Evolutionary conservation across 2,113 vertebrate genomes (phyloP).

Genomic region (Puffinus mauretanicus): DNA sequence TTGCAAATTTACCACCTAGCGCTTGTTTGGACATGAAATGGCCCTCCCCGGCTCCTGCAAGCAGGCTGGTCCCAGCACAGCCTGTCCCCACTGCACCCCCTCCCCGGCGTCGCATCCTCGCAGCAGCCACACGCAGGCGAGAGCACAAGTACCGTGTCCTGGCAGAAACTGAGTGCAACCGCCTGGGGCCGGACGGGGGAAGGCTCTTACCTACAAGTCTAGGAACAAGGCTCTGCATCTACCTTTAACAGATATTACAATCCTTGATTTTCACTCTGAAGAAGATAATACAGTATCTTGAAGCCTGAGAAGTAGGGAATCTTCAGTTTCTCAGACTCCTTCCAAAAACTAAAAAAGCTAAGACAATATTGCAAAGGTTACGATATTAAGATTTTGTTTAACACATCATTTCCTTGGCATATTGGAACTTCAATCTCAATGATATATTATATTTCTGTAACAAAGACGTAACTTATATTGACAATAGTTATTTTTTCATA

Average conservation of each 20-base stretch:
- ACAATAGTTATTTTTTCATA: background rate
- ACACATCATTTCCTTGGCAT: background rate
- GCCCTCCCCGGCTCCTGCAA: background rate
- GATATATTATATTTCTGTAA: background rate
- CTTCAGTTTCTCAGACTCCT: background rate
- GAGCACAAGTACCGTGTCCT: accelerated
- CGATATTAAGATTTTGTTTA: background rate
- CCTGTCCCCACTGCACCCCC: background rate
- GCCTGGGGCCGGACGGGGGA: background rate
- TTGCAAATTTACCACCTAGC: background rate
- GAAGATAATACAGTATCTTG: background rate
- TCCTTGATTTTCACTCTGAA: accelerated
- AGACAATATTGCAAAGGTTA: background rate
- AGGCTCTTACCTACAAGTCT: background rate
- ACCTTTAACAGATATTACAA: background rate
- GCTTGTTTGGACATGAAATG: background rate
- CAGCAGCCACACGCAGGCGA: background rate
- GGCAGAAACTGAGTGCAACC: background rate
- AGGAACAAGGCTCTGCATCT: background rate
- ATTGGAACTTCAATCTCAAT: background rate
- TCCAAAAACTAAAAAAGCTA: background rate
- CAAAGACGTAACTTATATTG: background rate
- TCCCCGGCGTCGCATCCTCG: background rate
- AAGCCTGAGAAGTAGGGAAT: background rate
- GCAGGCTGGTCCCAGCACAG: background rate